These are phyloP conservation scores for Macheiramphus alcinus DNA, from an alignment of 2,113 vertebrate genomes.

Conservation along the genomic window DNA sequence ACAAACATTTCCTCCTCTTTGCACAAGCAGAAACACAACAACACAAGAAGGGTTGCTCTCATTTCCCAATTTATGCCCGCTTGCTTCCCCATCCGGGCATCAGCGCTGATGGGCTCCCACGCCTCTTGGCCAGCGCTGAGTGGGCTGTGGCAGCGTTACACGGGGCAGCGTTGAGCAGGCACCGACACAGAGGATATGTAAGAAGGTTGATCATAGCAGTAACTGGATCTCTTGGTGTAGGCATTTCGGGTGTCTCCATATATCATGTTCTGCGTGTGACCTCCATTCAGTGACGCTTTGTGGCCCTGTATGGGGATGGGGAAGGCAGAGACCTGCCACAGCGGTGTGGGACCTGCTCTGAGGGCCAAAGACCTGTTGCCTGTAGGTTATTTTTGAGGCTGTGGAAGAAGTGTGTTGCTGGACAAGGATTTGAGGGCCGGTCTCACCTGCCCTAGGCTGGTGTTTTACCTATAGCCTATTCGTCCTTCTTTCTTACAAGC, in stretches of 20 bases:
- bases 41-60: background rate
- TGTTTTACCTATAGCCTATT: background rate
- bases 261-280: background rate
- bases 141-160: background rate
- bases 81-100: background rate
- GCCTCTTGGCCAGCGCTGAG: background rate
- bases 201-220: background rate
- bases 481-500: background rate
- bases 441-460: background rate
- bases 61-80: background rate
- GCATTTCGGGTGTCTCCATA: background rate
- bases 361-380: background rate
- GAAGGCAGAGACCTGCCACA: background rate
- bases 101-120: background rate
- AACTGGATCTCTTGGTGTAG: background rate
- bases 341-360: background rate
- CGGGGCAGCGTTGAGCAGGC: background rate
- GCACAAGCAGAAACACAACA: background rate
- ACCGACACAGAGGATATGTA: background rate
- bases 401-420: background rate
- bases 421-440: background rate
- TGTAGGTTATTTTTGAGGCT: background rate
- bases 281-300: background rate
- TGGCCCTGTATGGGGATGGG: background rate
- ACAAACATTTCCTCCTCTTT: conserved; percentile 11